Evolutionary conservation across 2,113 vertebrate species (phyloP), one percentile per base, ranked within the genome.

Genomic region (Cercocebus atys): DNA sequence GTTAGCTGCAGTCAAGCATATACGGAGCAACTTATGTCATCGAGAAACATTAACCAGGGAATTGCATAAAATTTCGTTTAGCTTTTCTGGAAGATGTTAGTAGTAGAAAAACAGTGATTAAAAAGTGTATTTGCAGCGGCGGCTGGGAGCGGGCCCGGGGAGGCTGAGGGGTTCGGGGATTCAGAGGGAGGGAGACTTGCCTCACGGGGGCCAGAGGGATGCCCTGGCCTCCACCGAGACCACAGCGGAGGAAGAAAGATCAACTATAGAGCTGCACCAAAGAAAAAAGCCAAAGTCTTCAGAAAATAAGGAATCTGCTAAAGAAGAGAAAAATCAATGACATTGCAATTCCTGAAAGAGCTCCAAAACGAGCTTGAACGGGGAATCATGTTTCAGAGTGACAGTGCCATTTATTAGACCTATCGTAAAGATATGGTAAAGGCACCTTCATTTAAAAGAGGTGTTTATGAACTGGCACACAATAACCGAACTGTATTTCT

Each of bases 341-440:
- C 61, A 64, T 64, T 32, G 12, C 61, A 30, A 14, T 64, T 30
- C 61, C 61, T 14, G 61, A 30, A 64, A 64, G 61, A 64, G 27
- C 61, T 64, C 27, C 61, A 30, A 64, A 64, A 32, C 12, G 99
- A 99, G 93, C 99, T 99, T 95, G 99, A 99, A 98, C 98, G 99
- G 57, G 99, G 99, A 99, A 99, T 99, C 97, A 99, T 99, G 66
- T 99, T 99, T 98, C 99, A 99, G 94, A 99, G 99, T 43, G 99
- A 99, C 97, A 99, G 99, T 59, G 99, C 99, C 38, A 98, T 99
- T 92, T 99, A 99, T 98, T 99, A 99, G 90, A 99, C 99, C 95
- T 99, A 99, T 98, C 99, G 99, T 98, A 99, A 99, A 97, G 99
- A 99, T 97, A 99, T 99, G 99, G 98, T 99, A 97, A 98, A 99